Evolutionary conservation across 2,888 invertebrate species (phyloP), one percentile per base, ranked within the genome.

Genomic region (Thalpophila matura): DNA sequence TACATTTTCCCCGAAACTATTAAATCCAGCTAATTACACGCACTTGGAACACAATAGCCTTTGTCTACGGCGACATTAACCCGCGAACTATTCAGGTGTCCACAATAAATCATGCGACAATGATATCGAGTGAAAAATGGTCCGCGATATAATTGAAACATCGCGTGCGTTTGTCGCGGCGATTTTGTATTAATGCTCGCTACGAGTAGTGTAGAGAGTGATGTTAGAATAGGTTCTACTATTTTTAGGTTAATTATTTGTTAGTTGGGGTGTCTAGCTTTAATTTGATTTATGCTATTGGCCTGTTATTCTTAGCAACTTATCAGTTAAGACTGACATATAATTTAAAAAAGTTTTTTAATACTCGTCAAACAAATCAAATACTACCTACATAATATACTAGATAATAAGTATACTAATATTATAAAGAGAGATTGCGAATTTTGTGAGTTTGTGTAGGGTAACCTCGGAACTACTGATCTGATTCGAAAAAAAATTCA

Each of bases 81-180:
- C 42, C 22, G 45, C 38, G 60, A 67, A 63, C 75, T 63, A 68
- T 67, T 73, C 73, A 73, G 56, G 61, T 73, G 78, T 69, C 51
- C 33, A 43, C 67, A 54, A 78, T 80, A 61, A 80, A 75, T 79
- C 69, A 79, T 54, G 46, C 47, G 55, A 75, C 79, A 75, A 77
- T 80, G 78, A 78, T 80, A 80, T 80, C 76, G 69, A 70, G 71
- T 80, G 76, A 77, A 79, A 77, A 76, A 79, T 79, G 77, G 58
- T 64, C 22, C 45, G 43, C 55, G 55, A 73, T 72, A 69, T 80
- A 80, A 81, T 81, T 82, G 81, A 80, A 76, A 82, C 74, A 78
- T 81, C 55, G 82, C 81, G 81, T 81, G 81, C 59, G 70, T 42
- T 40, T 50, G 50, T 61, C 42, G 62, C 31, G 54, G 53, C 33